Base-by-base conservation (phyloP, 2,113 vertebrate species). In the Pomatorhinus ruficollis region DNA sequence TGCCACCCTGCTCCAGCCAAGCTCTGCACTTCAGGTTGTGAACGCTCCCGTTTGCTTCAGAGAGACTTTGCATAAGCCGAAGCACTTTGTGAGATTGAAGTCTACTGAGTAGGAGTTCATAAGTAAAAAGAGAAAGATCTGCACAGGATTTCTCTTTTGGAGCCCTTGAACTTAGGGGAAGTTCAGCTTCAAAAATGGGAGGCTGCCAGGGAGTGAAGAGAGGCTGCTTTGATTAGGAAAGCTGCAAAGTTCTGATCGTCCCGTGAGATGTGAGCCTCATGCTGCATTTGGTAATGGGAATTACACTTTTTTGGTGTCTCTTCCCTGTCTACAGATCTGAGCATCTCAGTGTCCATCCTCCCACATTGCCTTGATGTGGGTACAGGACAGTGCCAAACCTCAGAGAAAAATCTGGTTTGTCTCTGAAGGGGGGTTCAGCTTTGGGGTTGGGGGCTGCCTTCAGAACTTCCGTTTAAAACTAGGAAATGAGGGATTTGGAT, bases 221-320 rank as follows among this genome's bases (percentile, higher is more conserved):
- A 75, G 76, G 44, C 74, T 71, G 69, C 91, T 97, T 95, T 95
- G 93, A 95, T 95, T 81, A 75, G 72, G 82, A 93, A 60, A 78
- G 64, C 83, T 83, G 60, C 56, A 15, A 30, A 72, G 72, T 83
- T 91, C 71, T 84, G 76, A 68, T 84, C 0, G 0, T 84, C 80
- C 80, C 40, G 2, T 44, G 65, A 71, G 93, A 75, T 75, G 25
- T 0, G 13, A 52, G 39, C 52, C 60, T 81, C 24, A 1, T 77
- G 54, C 83, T 92, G 72, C 15, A 23, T 64, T 78, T 90, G 33
- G 52, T 83, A 77, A 56, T 83, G 44, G 76, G 45, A 83, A 42
- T 39, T 61, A 6, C 5, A 0, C 52, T 75, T 47, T 35, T 63
- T 27, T 70, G 45, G 54, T 61, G 28, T 39, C 57, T 76, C 27